A percentile compares a stretch with the other conserved stretches of the same genome.
phyloP scores from a whole-genome alignment of 2,888 invertebrate species.

The Drosophila cracens region DNA sequence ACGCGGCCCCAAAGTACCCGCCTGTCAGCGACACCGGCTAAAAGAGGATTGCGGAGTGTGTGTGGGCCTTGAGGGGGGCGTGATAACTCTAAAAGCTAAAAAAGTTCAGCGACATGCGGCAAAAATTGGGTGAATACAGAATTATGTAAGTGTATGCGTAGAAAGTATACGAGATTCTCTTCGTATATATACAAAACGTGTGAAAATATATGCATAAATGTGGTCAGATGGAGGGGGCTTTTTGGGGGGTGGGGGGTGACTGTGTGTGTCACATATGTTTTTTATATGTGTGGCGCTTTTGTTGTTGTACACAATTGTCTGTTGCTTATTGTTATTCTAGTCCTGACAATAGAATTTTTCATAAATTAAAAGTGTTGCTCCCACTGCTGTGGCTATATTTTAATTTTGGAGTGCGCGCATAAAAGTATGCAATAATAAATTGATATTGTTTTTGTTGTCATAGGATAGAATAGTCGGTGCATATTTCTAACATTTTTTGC shows the following conservation, averaged over 20 bases:
- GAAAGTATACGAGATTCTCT: constrained; percentile 31
- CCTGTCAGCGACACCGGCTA: constrained; percentile 59
- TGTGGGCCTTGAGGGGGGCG: neutral
- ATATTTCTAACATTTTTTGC: neutral
- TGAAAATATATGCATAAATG: constrained; percentile 58
- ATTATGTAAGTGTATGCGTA: constrained; percentile 31
- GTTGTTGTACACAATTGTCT: constrained; percentile 48
- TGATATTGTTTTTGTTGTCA: constrained; percentile 41
- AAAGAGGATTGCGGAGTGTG: neutral
- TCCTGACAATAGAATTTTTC: constrained; percentile 75
- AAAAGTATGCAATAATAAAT: constrained; percentile 67
- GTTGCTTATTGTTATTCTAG: constrained; percentile 73
- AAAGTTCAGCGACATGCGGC: constrained; percentile 72
- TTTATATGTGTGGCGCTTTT: constrained; percentile 55
- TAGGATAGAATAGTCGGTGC: neutral
- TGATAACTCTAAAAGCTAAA: constrained; percentile 49
- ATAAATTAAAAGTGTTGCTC: constrained; percentile 71
- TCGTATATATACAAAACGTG: constrained; percentile 41
- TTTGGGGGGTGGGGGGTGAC: neutral
- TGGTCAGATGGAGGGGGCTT: constrained; percentile 1
- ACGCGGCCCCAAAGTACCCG: constrained; percentile 67
- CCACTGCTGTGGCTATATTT: constrained; percentile 43
- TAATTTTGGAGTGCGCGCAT: constrained; percentile 40
- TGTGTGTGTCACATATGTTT: constrained; percentile 51
- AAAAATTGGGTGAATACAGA: constrained; percentile 69